Percentiles rank a stretch among this genome's conserved stretches.
Evolutionary conservation across 2,113 vertebrate species (phyloP).

Genomic region (Semnornis frantzii): DNA sequence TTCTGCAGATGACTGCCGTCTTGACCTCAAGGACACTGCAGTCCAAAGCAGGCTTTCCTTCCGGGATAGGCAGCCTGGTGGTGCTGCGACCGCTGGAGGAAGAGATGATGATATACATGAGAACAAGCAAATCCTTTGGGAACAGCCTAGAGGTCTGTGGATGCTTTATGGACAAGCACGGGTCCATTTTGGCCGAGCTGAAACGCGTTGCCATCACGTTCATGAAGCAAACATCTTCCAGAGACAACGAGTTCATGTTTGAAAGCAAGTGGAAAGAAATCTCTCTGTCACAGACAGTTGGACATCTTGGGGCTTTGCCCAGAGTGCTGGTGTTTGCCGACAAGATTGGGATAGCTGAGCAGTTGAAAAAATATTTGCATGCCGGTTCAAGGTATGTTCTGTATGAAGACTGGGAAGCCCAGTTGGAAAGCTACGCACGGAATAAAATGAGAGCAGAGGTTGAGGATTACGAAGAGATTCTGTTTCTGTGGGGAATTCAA

Average conservation of each 20-base stretch:
- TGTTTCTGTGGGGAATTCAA: slow-evolving; percentile 84
- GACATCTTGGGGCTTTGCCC: slow-evolving; percentile 23
- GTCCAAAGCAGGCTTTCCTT: slow-evolving; percentile 77
- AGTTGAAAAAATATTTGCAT: slow-evolving; percentile 75
- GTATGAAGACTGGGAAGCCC: slow-evolving; percentile 62
- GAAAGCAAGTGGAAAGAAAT: slow-evolving; percentile 76
- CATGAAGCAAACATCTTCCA: slow-evolving; percentile 48
- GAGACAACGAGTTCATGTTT: slow-evolving; percentile 77
- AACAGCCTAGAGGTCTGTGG: slow-evolving; percentile 84
- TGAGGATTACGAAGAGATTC: slow-evolving; percentile 67
- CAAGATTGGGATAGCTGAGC: slow-evolving; percentile 75
- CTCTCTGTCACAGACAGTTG: neutral
- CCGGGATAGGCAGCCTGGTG: slow-evolving; percentile 78
- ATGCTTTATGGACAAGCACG: slow-evolving; percentile 79
- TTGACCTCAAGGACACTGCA: slow-evolving; percentile 44
- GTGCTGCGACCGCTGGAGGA: slow-evolving; percentile 76
- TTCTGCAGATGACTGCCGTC: slow-evolving; percentile 83
- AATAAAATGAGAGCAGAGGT: slow-evolving; percentile 47
- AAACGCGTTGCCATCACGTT: slow-evolving; percentile 77
- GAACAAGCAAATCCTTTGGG: slow-evolving; percentile 67
- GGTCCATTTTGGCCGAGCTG: slow-evolving; percentile 81
- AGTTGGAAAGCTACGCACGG: neutral
- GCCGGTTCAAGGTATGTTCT: slow-evolving; percentile 68
- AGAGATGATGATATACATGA: slow-evolving; percentile 85
- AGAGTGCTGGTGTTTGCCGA: slow-evolving; percentile 85